A percentile compares a stretch with the other conserved stretches of the same genome.
Evolutionary conservation across 2,888 invertebrate genomes (phyloP).

Genomic region (Nymphalis polychloros): DNA sequence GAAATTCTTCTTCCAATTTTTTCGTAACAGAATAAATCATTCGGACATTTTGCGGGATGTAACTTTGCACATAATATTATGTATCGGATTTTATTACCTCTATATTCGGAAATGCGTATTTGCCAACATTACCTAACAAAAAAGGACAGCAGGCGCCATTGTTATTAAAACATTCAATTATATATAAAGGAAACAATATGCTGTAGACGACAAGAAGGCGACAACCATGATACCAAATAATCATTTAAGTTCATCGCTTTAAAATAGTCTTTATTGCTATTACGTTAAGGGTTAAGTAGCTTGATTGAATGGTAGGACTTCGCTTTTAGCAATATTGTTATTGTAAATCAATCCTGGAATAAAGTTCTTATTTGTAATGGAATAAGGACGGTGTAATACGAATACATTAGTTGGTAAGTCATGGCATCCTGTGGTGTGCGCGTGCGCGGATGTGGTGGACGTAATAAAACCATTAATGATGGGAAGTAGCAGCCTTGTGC

Average conservation of each 20-base stretch:
- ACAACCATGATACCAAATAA: constrained; percentile 28
- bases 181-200: constrained; percentile 46
- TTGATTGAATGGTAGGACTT: constrained; percentile 29
- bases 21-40: not conserved
- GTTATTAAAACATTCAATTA: constrained; percentile 40
- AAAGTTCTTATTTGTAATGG: constrained; percentile 31
- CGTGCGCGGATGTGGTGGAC: constrained; percentile 69
- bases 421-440: constrained; percentile 65
- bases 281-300: constrained; percentile 30
- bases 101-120: constrained; percentile 8
- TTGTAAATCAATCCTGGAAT: constrained; percentile 29
- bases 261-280: constrained; percentile 35
- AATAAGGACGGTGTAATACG: constrained; percentile 33
- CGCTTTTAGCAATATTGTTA: constrained; percentile 20
- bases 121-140: constrained; percentile 28
- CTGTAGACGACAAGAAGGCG: constrained; percentile 38
- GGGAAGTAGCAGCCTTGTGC: constrained; percentile 37
- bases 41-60: not conserved
- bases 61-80: too few species aligned
- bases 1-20: too few species aligned
- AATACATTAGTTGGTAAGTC: constrained; percentile 37
- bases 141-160: constrained; percentile 37
- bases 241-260: constrained; percentile 15
- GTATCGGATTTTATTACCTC: too few species aligned
- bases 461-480: constrained; percentile 46